A percentile compares a stretch with the other conserved stretches of the same genome.
phyloP scores from a whole-genome alignment of 2,797 vertebrate genomes.

The Cyclura pinguis region DNA sequence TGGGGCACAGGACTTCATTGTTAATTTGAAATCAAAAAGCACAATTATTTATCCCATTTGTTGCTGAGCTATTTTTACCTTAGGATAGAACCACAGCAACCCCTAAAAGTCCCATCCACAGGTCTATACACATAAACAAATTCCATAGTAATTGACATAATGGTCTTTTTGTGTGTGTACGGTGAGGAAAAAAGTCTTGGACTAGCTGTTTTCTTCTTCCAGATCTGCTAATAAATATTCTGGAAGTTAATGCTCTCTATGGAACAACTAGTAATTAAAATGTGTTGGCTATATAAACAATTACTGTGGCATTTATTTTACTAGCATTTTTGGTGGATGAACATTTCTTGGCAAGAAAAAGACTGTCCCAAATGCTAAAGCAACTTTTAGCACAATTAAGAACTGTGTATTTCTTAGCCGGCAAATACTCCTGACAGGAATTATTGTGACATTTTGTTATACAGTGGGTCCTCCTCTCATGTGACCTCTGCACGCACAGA shows the following conservation, averaged over 20 bases:
- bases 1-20: background rate
- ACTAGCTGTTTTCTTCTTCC: background rate
- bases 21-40: background rate
- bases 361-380: background rate
- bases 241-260: background rate
- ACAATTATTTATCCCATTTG: background rate
- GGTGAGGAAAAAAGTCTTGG: background rate
- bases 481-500: too few species aligned
- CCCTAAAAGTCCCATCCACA: background rate
- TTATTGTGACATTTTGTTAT: background rate
- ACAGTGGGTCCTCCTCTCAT: background rate
- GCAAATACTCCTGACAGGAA: background rate
- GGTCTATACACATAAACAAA: background rate
- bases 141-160: background rate
- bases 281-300: background rate
- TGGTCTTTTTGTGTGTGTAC: background rate
- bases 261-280: background rate
- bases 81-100: background rate
- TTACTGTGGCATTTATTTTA: background rate
- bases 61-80: background rate
- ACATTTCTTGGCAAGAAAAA: background rate
- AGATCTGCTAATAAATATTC: background rate
- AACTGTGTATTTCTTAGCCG: background rate
- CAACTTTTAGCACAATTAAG: background rate
- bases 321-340: background rate